Conservation (phyloP, 2,888 invertebrate genomes). For the Mayetiola destructor region DNA sequence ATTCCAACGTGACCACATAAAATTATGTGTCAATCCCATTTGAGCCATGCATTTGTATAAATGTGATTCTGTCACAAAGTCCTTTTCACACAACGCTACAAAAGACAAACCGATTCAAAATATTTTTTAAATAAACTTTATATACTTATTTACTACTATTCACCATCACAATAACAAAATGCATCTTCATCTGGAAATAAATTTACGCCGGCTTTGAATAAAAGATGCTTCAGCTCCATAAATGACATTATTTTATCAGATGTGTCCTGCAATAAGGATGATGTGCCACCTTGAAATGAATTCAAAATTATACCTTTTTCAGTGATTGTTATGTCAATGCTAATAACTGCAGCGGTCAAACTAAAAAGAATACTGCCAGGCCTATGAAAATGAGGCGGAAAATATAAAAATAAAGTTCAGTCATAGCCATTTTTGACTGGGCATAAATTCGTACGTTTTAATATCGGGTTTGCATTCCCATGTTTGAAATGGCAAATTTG, state of each 20-base stretch:
- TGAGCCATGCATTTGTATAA: slow-evolving; percentile 66
- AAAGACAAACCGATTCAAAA: background rate
- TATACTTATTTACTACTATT: background rate
- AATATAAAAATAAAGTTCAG: too few species aligned
- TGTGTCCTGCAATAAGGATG: slow-evolving; percentile 29
- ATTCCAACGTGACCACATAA: slow-evolving; percentile 69
- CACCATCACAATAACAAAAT: slow-evolving; percentile 51
- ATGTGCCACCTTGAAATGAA: slow-evolving; percentile 30
- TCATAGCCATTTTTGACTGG: too few species aligned
- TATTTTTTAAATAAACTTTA: slow-evolving; percentile 17
- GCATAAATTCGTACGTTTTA: slow-evolving; percentile 33
- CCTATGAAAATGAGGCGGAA: slow-evolving; percentile 11
- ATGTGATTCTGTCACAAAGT: slow-evolving; percentile 59
- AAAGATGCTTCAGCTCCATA: slow-evolving; percentile 27
- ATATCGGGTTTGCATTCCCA: slow-evolving; percentile 68
- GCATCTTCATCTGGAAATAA: slow-evolving; percentile 70
- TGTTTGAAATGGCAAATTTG: slow-evolving; percentile 71
- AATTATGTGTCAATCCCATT: slow-evolving; percentile 55
- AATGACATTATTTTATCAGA: slow-evolving; percentile 29
- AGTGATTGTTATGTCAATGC: slow-evolving; percentile 40
- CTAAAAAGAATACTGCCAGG: slow-evolving; percentile 27
- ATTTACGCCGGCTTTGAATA: slow-evolving; percentile 56
- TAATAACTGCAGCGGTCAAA: slow-evolving; percentile 42
- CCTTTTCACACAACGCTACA: slow-evolving; percentile 45
- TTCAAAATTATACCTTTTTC: slow-evolving; percentile 32